These are phyloP conservation scores for Anarhynchus alexandrinus DNA, from an alignment of 2,113 vertebrate genomes.

Conservation along the genomic window DNA sequence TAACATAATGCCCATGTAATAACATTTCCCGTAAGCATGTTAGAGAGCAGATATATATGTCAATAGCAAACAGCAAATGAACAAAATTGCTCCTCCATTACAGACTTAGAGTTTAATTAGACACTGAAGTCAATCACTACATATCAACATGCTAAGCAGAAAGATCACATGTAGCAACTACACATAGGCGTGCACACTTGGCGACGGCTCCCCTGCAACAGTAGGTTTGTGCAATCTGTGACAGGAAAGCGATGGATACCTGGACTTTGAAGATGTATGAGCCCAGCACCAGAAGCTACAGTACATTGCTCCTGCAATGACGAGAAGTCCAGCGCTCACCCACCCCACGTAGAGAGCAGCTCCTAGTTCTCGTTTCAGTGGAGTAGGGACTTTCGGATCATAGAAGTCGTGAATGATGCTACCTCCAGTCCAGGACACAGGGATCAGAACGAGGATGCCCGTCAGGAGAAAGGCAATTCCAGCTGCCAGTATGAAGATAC, in stretches of 20 bases:
- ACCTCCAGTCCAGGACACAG: slow-evolving; percentile 86
- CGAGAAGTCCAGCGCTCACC: slow-evolving; percentile 77
- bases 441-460: slow-evolving; percentile 81
- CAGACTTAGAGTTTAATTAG: background rate
- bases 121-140: background rate
- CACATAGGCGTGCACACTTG: background rate
- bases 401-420: slow-evolving; percentile 86
- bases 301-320: slow-evolving; percentile 82
- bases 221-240: background rate
- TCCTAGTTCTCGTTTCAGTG: slow-evolving; percentile 87
- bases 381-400: slow-evolving; percentile 74
- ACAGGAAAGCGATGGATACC: background rate
- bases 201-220: background rate
- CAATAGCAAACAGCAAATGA: background rate
- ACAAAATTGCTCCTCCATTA: background rate
- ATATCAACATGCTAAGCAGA: background rate
- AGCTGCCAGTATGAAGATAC: slow-evolving; percentile 77
- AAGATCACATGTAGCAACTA: background rate
- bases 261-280: background rate
- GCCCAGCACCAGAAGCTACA: slow-evolving; percentile 75
- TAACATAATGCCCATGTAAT: background rate
- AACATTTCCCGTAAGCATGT: background rate
- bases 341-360: slow-evolving; percentile 92
- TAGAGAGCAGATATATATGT: background rate
- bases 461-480: slow-evolving; percentile 86